phyloP scores from a whole-genome alignment of 2,797 vertebrate species.

The Acipenser ruthenus region DNA sequence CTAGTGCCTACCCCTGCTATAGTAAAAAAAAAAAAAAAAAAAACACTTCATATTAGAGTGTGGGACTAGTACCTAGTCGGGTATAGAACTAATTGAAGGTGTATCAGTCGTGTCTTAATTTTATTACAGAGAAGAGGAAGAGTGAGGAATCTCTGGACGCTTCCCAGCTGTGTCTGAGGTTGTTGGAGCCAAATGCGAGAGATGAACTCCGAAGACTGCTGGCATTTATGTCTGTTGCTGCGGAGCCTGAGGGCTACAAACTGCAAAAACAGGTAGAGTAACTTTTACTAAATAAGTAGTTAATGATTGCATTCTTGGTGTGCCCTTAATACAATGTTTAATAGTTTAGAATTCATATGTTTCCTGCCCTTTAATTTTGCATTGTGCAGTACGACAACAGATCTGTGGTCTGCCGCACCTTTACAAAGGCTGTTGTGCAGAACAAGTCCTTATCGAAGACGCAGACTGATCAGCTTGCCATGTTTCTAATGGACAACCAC shows the following conservation, averaged over 20 bases:
- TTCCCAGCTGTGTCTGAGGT: slow-evolving; percentile 63
- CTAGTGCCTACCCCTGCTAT: too few relatives aligned
- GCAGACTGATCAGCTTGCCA: slow-evolving; percentile 55
- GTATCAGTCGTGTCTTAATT: neutral
- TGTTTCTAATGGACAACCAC: slow-evolving; percentile 69
- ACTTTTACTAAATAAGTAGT: neutral
- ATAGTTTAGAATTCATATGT: too few relatives aligned
- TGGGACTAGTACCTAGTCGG: too few relatives aligned
- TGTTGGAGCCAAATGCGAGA: slow-evolving; percentile 54
- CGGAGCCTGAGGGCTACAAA: slow-evolving; percentile 48
- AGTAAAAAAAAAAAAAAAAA: neutral
- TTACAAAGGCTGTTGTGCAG: slow-evolving; percentile 66
- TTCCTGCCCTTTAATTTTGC: neutral
- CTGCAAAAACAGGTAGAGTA: slow-evolving; percentile 67
- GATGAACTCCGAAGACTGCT: slow-evolving; percentile 68
- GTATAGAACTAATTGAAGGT: too few relatives aligned
- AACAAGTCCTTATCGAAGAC: slow-evolving; percentile 54
- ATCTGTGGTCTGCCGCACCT: slow-evolving; percentile 58
- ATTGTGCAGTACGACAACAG: slow-evolving; percentile 63
- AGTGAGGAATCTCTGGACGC: slow-evolving; percentile 58
- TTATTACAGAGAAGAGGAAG: slow-evolving; percentile 48
- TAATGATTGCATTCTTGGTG: too few relatives aligned
- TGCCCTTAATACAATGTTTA: too few relatives aligned
- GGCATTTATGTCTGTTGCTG: slow-evolving; percentile 57
- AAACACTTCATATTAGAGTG: neutral